Evolutionary conservation across 2,797 vertebrate species (phyloP), one percentile per base, ranked within the genome.

Genomic region (Urocyon cinereoargenteus): DNA sequence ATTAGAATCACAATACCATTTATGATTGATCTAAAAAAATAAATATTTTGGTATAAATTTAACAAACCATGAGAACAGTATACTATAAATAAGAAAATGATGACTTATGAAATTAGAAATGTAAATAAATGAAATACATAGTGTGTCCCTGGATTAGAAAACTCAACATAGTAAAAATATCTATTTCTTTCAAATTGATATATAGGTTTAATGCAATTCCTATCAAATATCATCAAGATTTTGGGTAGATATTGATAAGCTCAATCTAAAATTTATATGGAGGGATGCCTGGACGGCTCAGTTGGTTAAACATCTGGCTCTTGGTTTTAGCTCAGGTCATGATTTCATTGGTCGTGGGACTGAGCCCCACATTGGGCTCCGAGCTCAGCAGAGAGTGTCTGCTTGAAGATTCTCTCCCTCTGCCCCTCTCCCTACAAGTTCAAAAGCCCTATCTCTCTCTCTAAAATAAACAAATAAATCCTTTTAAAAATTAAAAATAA

Each of bases 221-320:
- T 89, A 90, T 90, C 53, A 64, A 90, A 77, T 77, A 77, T 28
- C 18, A 36, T 89, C 79, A 89, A 64, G 28, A 90, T 57, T 66
- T 84, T 14, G 24, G 51, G 5, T 34, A 84, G 49, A 94, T 68
- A 90, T 28, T 77, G 59, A 84, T 9, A 68, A 90, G 21, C 72
- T 45, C 6, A 64, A 75, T 68, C 31, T 77, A 90, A 77, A 94
- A 77, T 68, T 28, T 85, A 34, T 34, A 34, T 68, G 66, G 66
- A 68, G n/a, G n/a, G 16, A 34, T n/a, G 10, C 66, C 18, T 34
- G n/a, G 7, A n/a, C 10, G 13, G n/a, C 66, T 68, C 8, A 34
- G 66, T 34, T 4, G 2, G 66, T 34, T 68, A 68, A 68, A n/a
- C n/a, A 68, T 68, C 66, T 68, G 66, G 34, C 66, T 34, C 66